phyloP scores from a whole-genome alignment of 2,888 invertebrate species.

The Mimas tiliae region DNA sequence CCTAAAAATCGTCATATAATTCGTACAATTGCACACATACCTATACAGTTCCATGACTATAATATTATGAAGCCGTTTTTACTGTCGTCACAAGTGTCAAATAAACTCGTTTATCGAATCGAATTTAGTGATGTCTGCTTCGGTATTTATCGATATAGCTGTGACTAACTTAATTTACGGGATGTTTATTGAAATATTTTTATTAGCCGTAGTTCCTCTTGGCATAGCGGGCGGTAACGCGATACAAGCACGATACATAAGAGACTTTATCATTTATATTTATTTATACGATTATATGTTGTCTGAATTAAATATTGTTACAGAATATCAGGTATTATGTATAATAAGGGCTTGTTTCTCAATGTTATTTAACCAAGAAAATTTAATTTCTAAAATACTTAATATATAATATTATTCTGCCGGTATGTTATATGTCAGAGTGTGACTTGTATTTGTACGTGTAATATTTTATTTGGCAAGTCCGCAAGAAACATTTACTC shows the following conservation, averaged over 20 bases:
- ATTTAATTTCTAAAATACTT: too few relatives aligned
- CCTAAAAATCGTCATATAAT: too few relatives aligned
- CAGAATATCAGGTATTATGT: not conserved
- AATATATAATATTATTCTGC: too few relatives aligned
- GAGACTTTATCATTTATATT: not conserved
- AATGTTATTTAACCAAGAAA: too few relatives aligned
- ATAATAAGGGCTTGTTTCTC: too few relatives aligned
- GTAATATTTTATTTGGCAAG: too few relatives aligned
- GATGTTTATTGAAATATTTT: constrained; percentile 24
- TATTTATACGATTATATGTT: not conserved
- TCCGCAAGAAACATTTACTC: too few relatives aligned
- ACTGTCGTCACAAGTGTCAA: not conserved
- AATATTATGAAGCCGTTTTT: too few relatives aligned
- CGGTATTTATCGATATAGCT: constrained; percentile 30
- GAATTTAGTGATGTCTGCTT: constrained; percentile 5
- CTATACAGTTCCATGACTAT: too few relatives aligned
- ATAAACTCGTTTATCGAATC: constrained; percentile 3
- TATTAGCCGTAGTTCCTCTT: constrained; percentile 26
- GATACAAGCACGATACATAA: not conserved
- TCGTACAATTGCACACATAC: too few relatives aligned
- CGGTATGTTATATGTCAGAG: too few relatives aligned
- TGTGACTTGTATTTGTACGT: too few relatives aligned
- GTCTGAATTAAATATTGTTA: not conserved
- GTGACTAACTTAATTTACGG: constrained; percentile 24
- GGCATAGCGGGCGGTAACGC: constrained; percentile 15